These are phyloP conservation scores for Cettia cetti DNA, from an alignment of 2,113 vertebrate species.

Conservation along the genomic window DNA sequence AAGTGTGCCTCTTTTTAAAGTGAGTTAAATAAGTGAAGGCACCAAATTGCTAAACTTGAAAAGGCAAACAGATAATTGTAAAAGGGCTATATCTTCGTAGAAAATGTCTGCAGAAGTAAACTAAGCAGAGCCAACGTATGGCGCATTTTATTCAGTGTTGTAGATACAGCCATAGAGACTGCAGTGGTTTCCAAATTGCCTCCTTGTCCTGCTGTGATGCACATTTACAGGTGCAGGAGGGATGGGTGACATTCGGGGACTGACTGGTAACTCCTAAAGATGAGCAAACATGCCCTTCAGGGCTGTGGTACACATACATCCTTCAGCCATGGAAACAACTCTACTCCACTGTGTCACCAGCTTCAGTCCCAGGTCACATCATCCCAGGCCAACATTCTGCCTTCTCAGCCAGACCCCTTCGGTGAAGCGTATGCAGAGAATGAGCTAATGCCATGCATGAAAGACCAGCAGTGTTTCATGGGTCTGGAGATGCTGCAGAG, in stretches of 20 bases:
- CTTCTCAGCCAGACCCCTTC: neutral
- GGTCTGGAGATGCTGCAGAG: neutral
- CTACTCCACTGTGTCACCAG: neutral
- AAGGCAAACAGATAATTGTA: neutral
- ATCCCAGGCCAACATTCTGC: neutral
- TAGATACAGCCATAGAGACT: neutral
- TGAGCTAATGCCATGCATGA: neutral
- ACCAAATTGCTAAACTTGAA: neutral
- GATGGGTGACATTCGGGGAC: neutral
- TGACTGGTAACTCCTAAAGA: neutral
- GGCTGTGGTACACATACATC: no score
- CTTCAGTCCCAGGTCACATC: neutral
- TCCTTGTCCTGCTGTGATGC: neutral
- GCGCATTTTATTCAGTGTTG: neutral
- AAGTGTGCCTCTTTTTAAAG: neutral
- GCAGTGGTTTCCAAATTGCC: neutral
- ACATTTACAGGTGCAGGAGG: neutral
- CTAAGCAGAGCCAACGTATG: neutral
- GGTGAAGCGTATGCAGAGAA: rapidly evolving
- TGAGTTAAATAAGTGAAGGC: neutral
- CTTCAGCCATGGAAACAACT: neutral
- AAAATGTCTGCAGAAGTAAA: neutral
- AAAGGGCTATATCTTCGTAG: neutral
- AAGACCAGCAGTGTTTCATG: rapidly evolving
- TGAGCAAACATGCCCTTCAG: rapidly evolving